phyloP scores from a whole-genome alignment of 1,140 invertebrate species.

The Drosophila subobscura region DNA sequence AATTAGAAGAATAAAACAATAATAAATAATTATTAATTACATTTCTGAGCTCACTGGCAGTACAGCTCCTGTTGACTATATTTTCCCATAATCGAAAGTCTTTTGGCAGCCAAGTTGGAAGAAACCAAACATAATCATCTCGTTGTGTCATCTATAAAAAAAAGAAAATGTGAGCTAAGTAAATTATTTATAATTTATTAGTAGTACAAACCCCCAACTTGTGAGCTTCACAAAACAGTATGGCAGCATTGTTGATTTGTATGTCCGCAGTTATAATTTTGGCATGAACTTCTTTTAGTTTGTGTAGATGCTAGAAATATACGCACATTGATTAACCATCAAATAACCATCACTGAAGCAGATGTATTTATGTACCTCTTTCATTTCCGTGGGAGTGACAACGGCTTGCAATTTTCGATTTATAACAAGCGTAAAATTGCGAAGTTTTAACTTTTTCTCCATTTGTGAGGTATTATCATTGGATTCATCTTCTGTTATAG shows the following conservation, averaged over 20 bases:
- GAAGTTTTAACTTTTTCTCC: constrained; percentile 86
- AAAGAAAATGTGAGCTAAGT: not conserved
- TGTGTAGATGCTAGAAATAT: constrained; percentile 87
- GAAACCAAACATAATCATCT: constrained; percentile 92
- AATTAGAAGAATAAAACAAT: not conserved
- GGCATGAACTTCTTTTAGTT: constrained; percentile 87
- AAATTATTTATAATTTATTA: not conserved
- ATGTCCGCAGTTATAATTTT: constrained; percentile 93
- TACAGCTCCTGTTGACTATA: constrained; percentile 49
- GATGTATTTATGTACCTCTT: constrained; percentile 80
- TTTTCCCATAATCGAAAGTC: constrained; percentile 85
- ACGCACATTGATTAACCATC: not conserved
- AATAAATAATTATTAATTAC: constrained; percentile 26
- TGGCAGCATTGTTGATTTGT: constrained; percentile 87
- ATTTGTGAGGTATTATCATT: constrained; percentile 91
- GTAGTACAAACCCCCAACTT: constrained; percentile 85
- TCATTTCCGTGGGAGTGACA: constrained; percentile 83
- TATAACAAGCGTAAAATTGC: constrained; percentile 88
- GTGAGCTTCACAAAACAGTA: constrained; percentile 91
- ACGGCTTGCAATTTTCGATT: constrained; percentile 89
- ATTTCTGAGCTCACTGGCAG: constrained; percentile 36
- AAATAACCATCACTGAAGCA: not conserved
- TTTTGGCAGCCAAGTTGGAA: constrained; percentile 89
- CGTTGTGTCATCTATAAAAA: constrained; percentile 85
- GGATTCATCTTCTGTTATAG: constrained; percentile 91